These are phyloP conservation scores for Lates calcarifer DNA, from an alignment of 2,113 vertebrate species.

Conservation along the genomic window DNA sequence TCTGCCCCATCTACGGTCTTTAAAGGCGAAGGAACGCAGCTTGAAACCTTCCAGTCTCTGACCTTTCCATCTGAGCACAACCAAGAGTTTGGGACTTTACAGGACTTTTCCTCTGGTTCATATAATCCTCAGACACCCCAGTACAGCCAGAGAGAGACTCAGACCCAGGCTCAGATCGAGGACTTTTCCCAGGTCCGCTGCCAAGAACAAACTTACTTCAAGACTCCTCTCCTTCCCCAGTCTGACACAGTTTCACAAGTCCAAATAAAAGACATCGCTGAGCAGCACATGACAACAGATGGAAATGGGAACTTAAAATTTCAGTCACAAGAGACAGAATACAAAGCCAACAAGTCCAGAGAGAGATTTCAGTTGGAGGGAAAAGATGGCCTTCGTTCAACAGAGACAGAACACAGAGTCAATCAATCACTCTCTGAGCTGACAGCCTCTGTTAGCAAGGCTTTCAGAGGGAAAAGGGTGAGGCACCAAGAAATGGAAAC, in stretches of 20 bases:
- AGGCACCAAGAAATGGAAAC: neutral
- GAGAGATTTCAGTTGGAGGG: neutral
- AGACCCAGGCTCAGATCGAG: neutral
- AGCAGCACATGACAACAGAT: neutral
- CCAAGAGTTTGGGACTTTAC: conserved; percentile 3
- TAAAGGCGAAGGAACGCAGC: conserved; percentile 7
- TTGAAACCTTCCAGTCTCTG: conserved; percentile 4
- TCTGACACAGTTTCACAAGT: neutral
- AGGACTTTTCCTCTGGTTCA: neutral
- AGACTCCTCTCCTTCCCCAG: neutral
- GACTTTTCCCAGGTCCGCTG: neutral
- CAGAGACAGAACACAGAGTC: neutral
- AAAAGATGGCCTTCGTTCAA: neutral
- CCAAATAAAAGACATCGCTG: neutral
- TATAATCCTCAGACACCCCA: conserved; percentile 3
- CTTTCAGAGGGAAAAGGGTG: neutral
- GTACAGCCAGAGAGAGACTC: neutral
- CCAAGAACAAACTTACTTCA: neutral
- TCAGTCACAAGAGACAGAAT: neutral
- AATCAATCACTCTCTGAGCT: neutral
- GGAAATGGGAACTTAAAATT: neutral
- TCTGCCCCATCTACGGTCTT: conserved; percentile 21
- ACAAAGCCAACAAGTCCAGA: neutral
- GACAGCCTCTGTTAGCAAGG: neutral
- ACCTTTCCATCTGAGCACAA: neutral